Evolutionary conservation across 2,113 vertebrate species (phyloP), one percentile per base, ranked within the genome.

Genomic region (Maylandia zebra): DNA sequence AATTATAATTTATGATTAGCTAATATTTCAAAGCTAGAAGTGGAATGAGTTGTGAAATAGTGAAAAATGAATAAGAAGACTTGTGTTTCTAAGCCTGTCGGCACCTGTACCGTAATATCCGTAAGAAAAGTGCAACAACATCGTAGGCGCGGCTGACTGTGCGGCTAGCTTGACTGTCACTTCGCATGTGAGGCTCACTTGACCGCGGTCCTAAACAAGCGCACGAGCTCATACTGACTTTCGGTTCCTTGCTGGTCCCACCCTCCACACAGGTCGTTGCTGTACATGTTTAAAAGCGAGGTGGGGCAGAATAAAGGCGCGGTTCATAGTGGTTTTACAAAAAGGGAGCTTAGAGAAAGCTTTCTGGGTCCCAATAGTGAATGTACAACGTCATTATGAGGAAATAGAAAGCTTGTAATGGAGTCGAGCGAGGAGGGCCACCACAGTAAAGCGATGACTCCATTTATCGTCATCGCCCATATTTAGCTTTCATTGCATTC

Each of bases 361-460:
- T 52, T 19, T 52, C 74, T 1, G 27, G 3, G 17, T 16, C 43
- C 83, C 48, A 55, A 83, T 83, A 34, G 55, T n/a, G n/a, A 14
- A 4, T 3, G 9, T 10, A 45, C 86, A 30, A 64, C 88, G 85
- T 89, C 85, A 91, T 74, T 12, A 50, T 32, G 14, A 84, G 83
- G 78, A 92, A 92, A 91, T 88, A 87, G 89, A 89, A 55, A 55
- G 66, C 83, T 34, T 19, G 76, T 80, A 45, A 82, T 79, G 16
- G 69, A 86, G 76, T 19, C 56, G 13, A 34, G 48, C 8, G 10
- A 1, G 13, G 13, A 50, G 5, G 30, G 24, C 43, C 45, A 56
- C 16, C 12, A 10, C 2, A 50, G 8, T 22, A 2, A 30, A 57
- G 38, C 52, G 8, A 16, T 5, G 7, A n/a, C 3, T 8, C 61